Conservation (phyloP, 2,113 vertebrate genomes). For the Tachysurus vachellii region DNA sequence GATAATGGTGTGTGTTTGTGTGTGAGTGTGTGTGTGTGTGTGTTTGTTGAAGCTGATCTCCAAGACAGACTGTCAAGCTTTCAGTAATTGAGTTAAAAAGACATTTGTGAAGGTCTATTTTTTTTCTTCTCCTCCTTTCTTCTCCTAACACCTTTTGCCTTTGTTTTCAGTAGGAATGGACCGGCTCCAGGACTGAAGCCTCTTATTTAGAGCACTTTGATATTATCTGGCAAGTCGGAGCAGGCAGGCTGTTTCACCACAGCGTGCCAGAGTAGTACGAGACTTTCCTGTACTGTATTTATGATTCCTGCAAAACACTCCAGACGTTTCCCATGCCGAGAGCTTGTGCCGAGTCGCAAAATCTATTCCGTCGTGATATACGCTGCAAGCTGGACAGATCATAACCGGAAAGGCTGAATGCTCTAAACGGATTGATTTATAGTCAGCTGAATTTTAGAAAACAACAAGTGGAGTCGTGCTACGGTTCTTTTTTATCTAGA, state of each 20-base stretch:
- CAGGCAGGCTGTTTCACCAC: constrained; percentile 34
- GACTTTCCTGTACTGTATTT: background rate
- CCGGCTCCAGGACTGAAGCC: constrained; percentile 3
- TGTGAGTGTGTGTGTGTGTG: background rate
- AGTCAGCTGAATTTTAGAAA: background rate
- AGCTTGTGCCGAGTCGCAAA: background rate
- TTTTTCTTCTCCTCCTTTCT: background rate
- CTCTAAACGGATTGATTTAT: background rate
- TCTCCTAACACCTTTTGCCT: constrained; percentile 24
- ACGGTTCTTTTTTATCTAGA: background rate
- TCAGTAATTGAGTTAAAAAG: constrained; percentile 33
- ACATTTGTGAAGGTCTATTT: background rate
- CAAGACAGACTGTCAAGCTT: constrained; percentile 2
- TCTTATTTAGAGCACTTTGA: constrained; percentile 46
- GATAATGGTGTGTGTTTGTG: constrained; percentile 9
- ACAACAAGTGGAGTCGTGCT: background rate
- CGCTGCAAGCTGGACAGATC: background rate
- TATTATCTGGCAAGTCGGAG: constrained; percentile 47
- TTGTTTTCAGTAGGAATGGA: constrained; percentile 40
- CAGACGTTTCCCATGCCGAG: background rate
- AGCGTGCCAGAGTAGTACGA: constrained; percentile 5
- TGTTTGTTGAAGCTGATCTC: constrained; percentile 12
- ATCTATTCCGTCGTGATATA: background rate
- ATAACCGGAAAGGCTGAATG: background rate
- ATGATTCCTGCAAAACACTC: background rate